Percentiles rank a stretch among this genome's conserved stretches.
Evolutionary conservation across 2,797 vertebrate genomes (phyloP).

Genomic region (Clarias pachynema): DNA sequence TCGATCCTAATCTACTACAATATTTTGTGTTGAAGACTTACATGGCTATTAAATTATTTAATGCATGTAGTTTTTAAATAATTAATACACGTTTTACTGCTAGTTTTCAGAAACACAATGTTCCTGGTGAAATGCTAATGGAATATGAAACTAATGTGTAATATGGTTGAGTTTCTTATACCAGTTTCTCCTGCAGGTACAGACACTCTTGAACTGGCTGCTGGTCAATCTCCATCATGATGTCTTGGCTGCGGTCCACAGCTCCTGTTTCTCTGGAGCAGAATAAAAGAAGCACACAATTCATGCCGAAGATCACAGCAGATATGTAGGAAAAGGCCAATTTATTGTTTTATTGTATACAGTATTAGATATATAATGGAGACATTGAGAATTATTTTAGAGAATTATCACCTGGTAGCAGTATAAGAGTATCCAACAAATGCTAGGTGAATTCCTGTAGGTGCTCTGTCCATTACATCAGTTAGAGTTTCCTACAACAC

Average conservation of each 20-base stretch:
- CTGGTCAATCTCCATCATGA: constrained; percentile 74
- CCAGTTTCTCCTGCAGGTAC: constrained; percentile 58
- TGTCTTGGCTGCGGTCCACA: constrained; percentile 70
- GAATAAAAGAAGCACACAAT: not conserved
- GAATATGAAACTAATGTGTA: not conserved
- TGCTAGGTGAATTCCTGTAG: constrained; percentile 71
- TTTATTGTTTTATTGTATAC: not conserved
- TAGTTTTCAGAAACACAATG: not conserved
- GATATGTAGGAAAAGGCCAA: not conserved
- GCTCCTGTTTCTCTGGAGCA: constrained; percentile 69
- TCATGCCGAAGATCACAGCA: not conserved
- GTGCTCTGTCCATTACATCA: constrained; percentile 67
- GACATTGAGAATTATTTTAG: not conserved
- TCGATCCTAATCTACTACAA: not conserved
- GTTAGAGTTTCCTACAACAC: constrained; percentile 66
- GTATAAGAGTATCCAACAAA: constrained; percentile 79
- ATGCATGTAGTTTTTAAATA: not conserved
- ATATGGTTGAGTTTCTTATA: constrained; percentile 46
- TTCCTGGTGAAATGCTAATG: not conserved
- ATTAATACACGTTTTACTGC: not conserved
- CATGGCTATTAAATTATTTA: not conserved
- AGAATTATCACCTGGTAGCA: constrained; percentile 66
- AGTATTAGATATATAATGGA: not conserved
- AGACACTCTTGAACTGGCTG: constrained; percentile 53
- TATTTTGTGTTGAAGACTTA: not conserved